Evolutionary conservation across 2,888 invertebrate species (phyloP), one percentile per base, ranked within the genome.

Genomic region (Ormyrus nitidulus): DNA sequence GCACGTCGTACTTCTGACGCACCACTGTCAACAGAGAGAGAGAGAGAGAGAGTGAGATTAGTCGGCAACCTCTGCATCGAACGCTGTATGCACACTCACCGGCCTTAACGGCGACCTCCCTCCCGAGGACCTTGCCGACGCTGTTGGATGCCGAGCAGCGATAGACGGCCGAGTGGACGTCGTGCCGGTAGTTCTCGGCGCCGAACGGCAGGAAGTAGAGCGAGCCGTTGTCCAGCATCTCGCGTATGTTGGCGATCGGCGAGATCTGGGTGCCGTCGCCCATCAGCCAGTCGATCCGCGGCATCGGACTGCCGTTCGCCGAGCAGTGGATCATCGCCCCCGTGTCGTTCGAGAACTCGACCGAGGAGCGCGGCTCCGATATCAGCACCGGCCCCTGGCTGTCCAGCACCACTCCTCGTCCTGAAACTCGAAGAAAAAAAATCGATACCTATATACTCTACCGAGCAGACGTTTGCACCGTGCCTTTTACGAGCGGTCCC

Each of bases 21-120:
- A 97, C 93, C 87, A 95, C 97, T 97, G 93, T 51, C 46, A 54
- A 69, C 44, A 70, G n/a, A 53, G n/a, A 61, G 53, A 49, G 48
- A 53, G n/a, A 49, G 48, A 51, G 74, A 62, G 46, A 64, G 64
- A 48, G 64, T n/a, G n/a, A 9, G 49, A 44, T 1, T 4, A 56
- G 19, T 19, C 19, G 19, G 19, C 19, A 19, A 19, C 19, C 1
- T 19, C 0, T 13, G 11, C 13, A 56, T 46, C 6, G 13, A 54
- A 9, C 8, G 61, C 13, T 0, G 46, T 9, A 13, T 51, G 5
- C n/a, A 44, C 34, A 84, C 93, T 93, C 92, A 98, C 98, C 97
- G 87, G 97, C 97, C 91, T 96, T 95, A 79, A 97, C 95, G 88
- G 95, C 95, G 85, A 97, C 95, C 89, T 96, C 96, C 85, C 96